Conservation (phyloP, 1,140 invertebrate species). For the Adelges cooleyi region DNA sequence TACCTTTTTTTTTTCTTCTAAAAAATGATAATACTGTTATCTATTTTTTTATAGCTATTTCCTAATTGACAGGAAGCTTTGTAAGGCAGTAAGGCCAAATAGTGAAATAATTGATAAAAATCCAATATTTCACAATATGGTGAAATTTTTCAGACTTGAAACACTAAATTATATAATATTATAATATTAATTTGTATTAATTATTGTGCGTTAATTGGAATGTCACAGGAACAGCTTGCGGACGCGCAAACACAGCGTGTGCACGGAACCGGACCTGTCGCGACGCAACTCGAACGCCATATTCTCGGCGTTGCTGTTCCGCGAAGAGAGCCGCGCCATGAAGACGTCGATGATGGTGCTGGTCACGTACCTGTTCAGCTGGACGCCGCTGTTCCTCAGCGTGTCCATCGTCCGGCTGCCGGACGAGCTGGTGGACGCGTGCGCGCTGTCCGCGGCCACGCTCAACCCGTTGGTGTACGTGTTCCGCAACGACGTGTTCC, state of each 20-base stretch:
- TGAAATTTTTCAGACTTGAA: no score
- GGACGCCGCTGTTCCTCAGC: conserved; percentile 43
- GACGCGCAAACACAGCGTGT: conserved; percentile 45
- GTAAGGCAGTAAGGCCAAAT: no score
- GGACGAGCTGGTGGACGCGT: conserved; percentile 28
- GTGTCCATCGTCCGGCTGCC: conserved; percentile 28
- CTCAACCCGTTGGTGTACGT: conserved; percentile 48
- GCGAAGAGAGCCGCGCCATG: conserved; percentile 46
- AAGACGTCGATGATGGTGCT: conserved; percentile 46
- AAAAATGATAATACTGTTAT: no score
- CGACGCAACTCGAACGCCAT: conserved; percentile 32
- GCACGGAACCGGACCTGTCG: conserved; percentile 34
- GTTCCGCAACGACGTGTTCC: conserved; percentile 41
- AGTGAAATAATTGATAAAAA: no score
- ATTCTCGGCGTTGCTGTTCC: conserved; percentile 39
- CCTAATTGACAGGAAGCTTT: no score
- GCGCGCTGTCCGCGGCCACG: conserved; percentile 34
- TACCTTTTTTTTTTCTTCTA: no score
- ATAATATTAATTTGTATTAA: no score
- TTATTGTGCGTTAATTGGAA: no score
- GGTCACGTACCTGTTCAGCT: conserved; percentile 44
- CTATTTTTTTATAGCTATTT: no score
- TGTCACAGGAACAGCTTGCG: conserved; percentile 42
- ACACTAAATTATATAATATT: no score
- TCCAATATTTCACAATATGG: no score